A percentile compares a stretch with the other conserved stretches of the same genome.
Conservation (phyloP, 2,797 vertebrate species). For the Threskiornis aethiopicus region DNA sequence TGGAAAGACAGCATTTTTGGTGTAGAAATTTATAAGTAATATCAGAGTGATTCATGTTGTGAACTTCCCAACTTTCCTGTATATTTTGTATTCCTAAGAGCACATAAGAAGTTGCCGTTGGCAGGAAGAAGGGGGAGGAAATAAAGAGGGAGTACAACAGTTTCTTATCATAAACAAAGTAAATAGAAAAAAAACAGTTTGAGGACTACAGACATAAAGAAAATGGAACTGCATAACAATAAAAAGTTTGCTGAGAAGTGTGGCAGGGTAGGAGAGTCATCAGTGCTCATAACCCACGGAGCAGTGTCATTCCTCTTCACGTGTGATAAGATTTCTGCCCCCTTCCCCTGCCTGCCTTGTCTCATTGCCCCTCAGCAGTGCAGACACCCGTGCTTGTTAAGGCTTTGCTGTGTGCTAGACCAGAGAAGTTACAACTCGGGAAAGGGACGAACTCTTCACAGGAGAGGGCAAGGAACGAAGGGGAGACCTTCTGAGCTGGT, state of each 20-base stretch:
- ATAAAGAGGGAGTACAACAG: background rate
- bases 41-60: background rate
- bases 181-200: background rate
- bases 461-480: background rate
- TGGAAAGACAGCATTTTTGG: background rate
- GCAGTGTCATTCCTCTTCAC: too few relatives aligned
- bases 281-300: background rate
- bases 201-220: background rate
- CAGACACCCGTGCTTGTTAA: too few relatives aligned
- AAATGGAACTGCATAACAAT: background rate
- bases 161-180: background rate
- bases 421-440: background rate
- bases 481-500: background rate
- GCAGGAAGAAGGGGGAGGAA: background rate
- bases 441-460: background rate
- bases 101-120: accelerated
- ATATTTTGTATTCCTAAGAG: background rate
- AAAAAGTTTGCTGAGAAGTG: background rate
- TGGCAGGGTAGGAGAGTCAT: too few relatives aligned
- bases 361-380: background rate
- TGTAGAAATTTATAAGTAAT: background rate
- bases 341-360: background rate
- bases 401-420: background rate
- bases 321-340: background rate
- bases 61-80: background rate